phyloP scores from a whole-genome alignment of 2,113 vertebrate genomes.

The Takifugu bimaculatus region DNA sequence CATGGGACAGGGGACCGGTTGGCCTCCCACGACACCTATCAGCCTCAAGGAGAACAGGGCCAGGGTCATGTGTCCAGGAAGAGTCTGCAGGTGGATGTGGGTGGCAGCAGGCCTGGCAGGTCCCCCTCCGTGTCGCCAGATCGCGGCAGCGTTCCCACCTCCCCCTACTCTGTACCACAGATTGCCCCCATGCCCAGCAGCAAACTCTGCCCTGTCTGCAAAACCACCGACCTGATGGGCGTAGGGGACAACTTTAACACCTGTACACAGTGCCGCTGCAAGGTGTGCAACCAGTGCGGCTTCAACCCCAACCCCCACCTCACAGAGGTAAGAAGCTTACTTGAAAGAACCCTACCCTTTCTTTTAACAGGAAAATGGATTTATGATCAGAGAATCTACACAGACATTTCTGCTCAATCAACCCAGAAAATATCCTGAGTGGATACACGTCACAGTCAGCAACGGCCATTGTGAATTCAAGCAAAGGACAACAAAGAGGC shows the following conservation, averaged over 20 bases:
- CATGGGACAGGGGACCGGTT: conserved; percentile 66
- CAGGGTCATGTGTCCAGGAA: conserved; percentile 66
- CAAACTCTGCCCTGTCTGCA: conserved; percentile 96
- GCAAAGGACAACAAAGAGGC: conserved; percentile 7
- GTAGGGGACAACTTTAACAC: conserved; percentile 86
- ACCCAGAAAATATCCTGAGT: no score
- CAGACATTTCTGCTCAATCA: no score
- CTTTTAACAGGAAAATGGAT: neutral
- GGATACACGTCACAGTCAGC: neutral
- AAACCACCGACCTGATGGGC: conserved; percentile 91
- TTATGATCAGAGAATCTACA: no score
- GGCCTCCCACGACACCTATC: conserved; percentile 62
- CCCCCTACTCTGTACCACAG: conserved; percentile 95
- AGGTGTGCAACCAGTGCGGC: conserved; percentile 97
- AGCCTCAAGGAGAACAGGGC: conserved; percentile 57
- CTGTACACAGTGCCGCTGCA: conserved; percentile 92
- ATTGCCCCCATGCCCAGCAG: conserved; percentile 98
- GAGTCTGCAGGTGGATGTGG: conserved; percentile 75
- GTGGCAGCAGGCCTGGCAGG: conserved; percentile 64
- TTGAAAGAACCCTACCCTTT: neutral
- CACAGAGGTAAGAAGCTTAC: conserved; percentile 82
- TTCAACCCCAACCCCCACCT: conserved; percentile 99
- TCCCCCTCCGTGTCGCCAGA: conserved; percentile 84
- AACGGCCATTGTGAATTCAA: conserved; percentile 10
- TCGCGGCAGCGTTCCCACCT: conserved; percentile 87